phyloP scores from a whole-genome alignment of 1,140 invertebrate genomes.

The Ctenoplectra terminalis region DNA sequence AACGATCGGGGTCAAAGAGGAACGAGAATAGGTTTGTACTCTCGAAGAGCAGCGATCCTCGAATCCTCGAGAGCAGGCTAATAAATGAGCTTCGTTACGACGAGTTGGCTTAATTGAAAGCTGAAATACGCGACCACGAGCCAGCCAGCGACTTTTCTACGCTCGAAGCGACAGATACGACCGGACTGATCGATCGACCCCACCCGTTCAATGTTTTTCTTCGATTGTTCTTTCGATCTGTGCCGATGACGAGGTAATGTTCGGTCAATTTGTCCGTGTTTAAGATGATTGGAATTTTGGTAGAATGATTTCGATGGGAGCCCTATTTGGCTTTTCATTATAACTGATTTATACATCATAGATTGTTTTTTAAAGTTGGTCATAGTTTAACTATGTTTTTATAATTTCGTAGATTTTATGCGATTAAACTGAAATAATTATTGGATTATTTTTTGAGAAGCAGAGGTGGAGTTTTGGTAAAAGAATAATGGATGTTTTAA shows the following conservation, averaged over 20 bases:
- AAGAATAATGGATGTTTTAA: too few species aligned
- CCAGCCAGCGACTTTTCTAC: neutral
- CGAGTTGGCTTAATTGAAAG: constrained; percentile 53
- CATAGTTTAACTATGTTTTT: too few species aligned
- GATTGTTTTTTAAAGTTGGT: too few species aligned
- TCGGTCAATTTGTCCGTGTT: neutral
- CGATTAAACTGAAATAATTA: too few species aligned
- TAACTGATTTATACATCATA: too few species aligned
- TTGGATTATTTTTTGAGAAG: too few species aligned
- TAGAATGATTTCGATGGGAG: too few species aligned
- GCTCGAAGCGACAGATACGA: neutral
- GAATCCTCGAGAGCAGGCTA: constrained; percentile 16
- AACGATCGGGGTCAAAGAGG: constrained; percentile 44
- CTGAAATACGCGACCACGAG: constrained; percentile 15
- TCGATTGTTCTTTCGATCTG: neutral
- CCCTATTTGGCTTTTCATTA: too few species aligned
- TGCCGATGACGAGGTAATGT: neutral
- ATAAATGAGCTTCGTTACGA: constrained; percentile 26
- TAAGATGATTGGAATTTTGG: neutral
- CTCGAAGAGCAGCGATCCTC: constrained; percentile 21
- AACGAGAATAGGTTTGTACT: constrained; percentile 36
- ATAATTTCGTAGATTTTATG: too few species aligned
- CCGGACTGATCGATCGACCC: neutral
- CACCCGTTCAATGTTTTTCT: neutral
- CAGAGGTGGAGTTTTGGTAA: too few species aligned